Evolutionary conservation across 2,888 invertebrate species (phyloP).

Genomic region (Tipula confusa): DNA sequence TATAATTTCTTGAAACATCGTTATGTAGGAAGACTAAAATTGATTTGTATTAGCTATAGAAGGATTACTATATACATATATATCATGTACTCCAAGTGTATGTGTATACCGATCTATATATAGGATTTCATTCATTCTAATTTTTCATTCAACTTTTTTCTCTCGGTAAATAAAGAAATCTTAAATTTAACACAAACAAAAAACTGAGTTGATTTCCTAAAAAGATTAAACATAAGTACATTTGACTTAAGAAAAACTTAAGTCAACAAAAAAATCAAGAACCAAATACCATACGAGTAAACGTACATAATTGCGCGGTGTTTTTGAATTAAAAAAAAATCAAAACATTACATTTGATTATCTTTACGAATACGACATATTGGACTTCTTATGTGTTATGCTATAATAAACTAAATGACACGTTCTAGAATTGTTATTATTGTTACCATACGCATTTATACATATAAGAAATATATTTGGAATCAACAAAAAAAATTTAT

Average conservation of each 20-base stretch:
- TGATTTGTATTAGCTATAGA: background rate
- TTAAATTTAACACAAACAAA: background rate
- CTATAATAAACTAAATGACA: slow-evolving; percentile 20
- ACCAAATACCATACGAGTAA: background rate
- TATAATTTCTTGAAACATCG: no score
- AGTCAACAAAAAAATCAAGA: background rate
- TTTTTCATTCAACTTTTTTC: background rate
- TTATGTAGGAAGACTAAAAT: background rate
- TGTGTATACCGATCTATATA: no score
- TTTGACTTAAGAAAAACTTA: background rate
- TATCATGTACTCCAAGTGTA: background rate
- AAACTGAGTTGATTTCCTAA: background rate
- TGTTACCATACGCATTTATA: no score
- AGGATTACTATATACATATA: background rate
- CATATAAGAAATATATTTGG: no score
- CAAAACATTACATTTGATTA: background rate
- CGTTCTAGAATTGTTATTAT: slow-evolving; percentile 9
- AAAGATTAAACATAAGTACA: background rate
- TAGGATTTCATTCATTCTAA: background rate
- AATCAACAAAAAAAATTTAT: background rate
- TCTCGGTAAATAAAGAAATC: background rate
- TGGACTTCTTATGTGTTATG: background rate
- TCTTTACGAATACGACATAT: background rate
- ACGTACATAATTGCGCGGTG: background rate
- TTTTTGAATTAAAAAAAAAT: slow-evolving; percentile 25